These are phyloP conservation scores for Corythucha ciliata DNA, from an alignment of 2,888 invertebrate genomes.

Conservation along the genomic window DNA sequence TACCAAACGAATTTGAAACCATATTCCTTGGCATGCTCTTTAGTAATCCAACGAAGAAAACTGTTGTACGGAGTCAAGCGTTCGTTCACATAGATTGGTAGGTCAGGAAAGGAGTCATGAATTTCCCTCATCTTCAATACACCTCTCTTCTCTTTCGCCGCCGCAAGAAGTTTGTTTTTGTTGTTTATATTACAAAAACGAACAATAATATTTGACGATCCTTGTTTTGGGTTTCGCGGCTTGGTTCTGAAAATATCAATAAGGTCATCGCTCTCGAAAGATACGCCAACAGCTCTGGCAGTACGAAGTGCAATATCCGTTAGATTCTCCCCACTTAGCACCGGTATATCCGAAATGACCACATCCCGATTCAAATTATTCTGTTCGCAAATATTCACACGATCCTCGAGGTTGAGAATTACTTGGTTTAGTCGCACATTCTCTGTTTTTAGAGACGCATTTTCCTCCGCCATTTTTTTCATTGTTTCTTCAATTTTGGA, in stretches of 20 bases:
- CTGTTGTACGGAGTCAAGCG: conserved; percentile 3
- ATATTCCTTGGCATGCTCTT: conserved; percentile 3
- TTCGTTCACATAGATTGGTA: background rate
- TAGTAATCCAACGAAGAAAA: background rate
- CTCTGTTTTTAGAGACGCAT: no score
- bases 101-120: background rate
- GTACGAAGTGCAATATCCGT: background rate
- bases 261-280: background rate
- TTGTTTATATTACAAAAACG: background rate
- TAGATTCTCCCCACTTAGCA: background rate
- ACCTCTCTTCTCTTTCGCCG: background rate
- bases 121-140: background rate
- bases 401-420: no score
- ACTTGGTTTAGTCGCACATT: no score
- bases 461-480: no score
- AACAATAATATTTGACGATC: no score
- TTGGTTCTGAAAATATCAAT: background rate
- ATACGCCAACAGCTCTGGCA: background rate
- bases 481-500: background rate
- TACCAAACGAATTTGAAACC: background rate
- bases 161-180: background rate
- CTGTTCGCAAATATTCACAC: no score
- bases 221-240: no score
- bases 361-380: background rate
- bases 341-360: background rate